A percentile compares a stretch with the other conserved stretches of the same genome.
Evolutionary conservation across 2,888 invertebrate species (phyloP).

Genomic region (Zelleria hepariella): DNA sequence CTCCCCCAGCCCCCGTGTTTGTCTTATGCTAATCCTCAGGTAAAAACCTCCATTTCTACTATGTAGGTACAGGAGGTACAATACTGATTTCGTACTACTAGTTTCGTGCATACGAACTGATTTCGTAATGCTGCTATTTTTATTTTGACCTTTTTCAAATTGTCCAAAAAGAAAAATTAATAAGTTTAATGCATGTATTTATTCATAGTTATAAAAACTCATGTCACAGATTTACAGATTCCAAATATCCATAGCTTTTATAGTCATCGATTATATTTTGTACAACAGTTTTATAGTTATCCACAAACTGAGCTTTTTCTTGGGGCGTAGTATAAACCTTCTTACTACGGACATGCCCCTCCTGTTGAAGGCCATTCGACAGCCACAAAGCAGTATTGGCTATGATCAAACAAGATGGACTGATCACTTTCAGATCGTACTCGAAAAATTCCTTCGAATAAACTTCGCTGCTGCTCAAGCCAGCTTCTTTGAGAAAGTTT

Average conservation of each 20-base stretch:
- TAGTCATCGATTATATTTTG: slow-evolving; percentile 46
- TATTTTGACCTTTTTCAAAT: no score
- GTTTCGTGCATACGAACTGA: no score
- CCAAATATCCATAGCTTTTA: slow-evolving; percentile 32
- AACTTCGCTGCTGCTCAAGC: slow-evolving; percentile 23
- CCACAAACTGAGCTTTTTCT: slow-evolving; percentile 32
- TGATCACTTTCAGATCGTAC: slow-evolving; percentile 40
- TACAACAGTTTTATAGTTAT: slow-evolving; percentile 36
- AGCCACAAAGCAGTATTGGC: slow-evolving; percentile 59
- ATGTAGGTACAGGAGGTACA: no score
- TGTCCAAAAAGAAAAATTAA: no score
- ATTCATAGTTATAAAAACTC: no score
- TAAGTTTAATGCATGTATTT: no score
- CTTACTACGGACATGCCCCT: slow-evolving; percentile 56
- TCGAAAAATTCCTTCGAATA: slow-evolving; percentile 39
- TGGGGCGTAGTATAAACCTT: slow-evolving; percentile 26
- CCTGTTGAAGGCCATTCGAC: slow-evolving; percentile 48
- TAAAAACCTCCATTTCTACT: not conserved
- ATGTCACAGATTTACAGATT: no score
- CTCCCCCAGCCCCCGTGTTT: not conserved
- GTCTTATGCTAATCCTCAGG: not conserved
- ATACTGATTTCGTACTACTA: no score
- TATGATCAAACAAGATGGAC: slow-evolving; percentile 46
- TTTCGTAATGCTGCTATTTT: no score
- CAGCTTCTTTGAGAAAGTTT: slow-evolving; percentile 20